These are phyloP conservation scores for Hermaeophaga mercurialis DNA, from an alignment of 2,888 invertebrate genomes.

Conservation along the genomic window DNA sequence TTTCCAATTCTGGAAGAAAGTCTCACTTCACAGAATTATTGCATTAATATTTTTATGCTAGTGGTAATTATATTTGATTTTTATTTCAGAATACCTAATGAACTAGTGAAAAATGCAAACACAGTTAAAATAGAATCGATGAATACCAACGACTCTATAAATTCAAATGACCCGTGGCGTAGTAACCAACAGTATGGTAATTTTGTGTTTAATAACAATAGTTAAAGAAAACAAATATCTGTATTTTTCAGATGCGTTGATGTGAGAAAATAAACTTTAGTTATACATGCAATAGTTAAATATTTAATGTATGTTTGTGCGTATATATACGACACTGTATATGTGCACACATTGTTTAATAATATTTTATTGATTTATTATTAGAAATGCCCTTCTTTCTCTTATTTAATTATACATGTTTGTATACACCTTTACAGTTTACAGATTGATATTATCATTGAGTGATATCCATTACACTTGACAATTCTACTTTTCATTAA, in stretches of 20 bases:
- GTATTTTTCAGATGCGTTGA: slow-evolving; percentile 56
- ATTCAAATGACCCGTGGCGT: slow-evolving; percentile 58
- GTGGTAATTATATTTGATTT: too few relatives aligned
- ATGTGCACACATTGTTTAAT: slow-evolving; percentile 31
- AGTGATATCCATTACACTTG: too few relatives aligned
- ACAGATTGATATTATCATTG: too few relatives aligned
- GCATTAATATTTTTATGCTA: too few relatives aligned
- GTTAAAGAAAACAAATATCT: slow-evolving; percentile 46
- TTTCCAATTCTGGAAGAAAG: too few relatives aligned
- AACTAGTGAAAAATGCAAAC: slow-evolving; percentile 57
- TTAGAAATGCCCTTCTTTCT: slow-evolving; percentile 47
- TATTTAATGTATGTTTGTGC: slow-evolving; percentile 32
- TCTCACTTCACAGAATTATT: too few relatives aligned
- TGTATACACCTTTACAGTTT: slow-evolving; percentile 34
- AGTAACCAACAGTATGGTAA: slow-evolving; percentile 53
- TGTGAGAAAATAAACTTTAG: slow-evolving; percentile 52
- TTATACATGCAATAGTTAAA: slow-evolving; percentile 36
- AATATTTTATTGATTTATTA: slow-evolving; percentile 36
- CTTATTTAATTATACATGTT: slow-evolving; percentile 40
- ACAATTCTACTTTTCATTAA: too few relatives aligned
- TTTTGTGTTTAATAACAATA: slow-evolving; percentile 51
- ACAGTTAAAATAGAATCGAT: slow-evolving; percentile 54
- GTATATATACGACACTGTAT: slow-evolving; percentile 32
- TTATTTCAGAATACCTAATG: slow-evolving; percentile 54
- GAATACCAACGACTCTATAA: slow-evolving; percentile 55